Evolutionary conservation across 2,113 vertebrate genomes (phyloP).

Genomic region (Boleophthalmus pectinirostris): DNA sequence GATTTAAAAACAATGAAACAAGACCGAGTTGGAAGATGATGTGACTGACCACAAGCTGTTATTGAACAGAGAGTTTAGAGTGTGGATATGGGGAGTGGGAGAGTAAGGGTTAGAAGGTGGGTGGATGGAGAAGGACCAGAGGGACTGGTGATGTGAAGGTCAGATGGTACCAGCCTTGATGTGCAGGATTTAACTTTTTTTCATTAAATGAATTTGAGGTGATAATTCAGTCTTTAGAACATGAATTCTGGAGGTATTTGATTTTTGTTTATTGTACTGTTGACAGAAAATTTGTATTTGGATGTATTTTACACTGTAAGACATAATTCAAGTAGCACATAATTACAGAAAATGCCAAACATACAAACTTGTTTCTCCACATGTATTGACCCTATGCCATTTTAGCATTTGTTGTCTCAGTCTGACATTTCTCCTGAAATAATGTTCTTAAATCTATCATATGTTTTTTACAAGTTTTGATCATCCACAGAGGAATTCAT

Average conservation of each 20-base stretch:
- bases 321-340: slow-evolving; percentile 61
- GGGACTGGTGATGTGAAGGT: background rate
- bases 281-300: slow-evolving; percentile 52
- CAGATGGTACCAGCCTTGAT: background rate
- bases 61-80: background rate
- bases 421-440: background rate
- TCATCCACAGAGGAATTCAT: background rate
- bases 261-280: background rate
- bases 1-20: background rate
- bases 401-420: background rate
- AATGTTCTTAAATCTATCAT: background rate
- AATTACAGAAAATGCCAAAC: slow-evolving; percentile 34
- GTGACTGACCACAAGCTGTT: background rate
- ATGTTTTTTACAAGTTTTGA: background rate
- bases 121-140: background rate
- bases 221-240: background rate
- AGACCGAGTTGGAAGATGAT: background rate
- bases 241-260: background rate
- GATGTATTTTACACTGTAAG: slow-evolving; percentile 62
- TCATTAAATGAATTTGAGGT: background rate
- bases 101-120: background rate
- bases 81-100: background rate
- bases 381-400: slow-evolving; percentile 5
- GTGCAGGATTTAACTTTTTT: background rate
- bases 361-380: slow-evolving; percentile 39